Base-by-base conservation (phyloP, 2,797 vertebrate genomes). In the Bradypus variegatus region DNA sequence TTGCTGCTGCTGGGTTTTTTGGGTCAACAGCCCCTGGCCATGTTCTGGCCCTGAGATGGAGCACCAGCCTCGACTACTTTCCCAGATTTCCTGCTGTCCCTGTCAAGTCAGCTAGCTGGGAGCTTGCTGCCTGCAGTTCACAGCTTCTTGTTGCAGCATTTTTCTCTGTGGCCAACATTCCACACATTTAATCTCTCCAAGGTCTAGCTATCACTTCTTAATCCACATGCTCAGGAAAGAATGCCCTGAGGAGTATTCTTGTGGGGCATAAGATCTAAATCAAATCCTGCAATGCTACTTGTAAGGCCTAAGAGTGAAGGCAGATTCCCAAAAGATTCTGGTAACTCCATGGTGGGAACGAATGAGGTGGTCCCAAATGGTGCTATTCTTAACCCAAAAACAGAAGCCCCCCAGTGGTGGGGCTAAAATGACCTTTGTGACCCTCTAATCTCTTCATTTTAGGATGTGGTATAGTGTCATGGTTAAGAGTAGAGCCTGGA, bases 171-270 rank as follows among this genome's bases (percentile, higher is more conserved):
- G 75, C 85, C 88, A 92, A 1, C 41, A 45, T 90, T 92, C 45
- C 80, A 3, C 3, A 33, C 1, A 15, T 55, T 94, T 91, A 12
- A 25, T 89, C 75, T 79, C 81, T 89, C 83, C 92, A 55, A 77
- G 77, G 87, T 75, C 79, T 55, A 29, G 31, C 90, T 27, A 90
- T 81, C 85, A 58, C 23, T 69, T 79, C 89, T 89, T 92, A 92
- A 93, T 70, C 70, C 85, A 86, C 19, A 50, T 88, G 69, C 75
- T 93, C 72, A 89, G 93, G 76, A 92, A 91, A 92, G 80, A 85
- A 86, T 83, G 72, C 75, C 64, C 90, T 33, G 36, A n/a, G 33
- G 90, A 53, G 78, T 33, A 58, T 86, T 87, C 89, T 60, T 87
- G 76, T 77, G 88, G 45, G 75, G 18, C n/a, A 2, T 0, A 5